Base-by-base conservation (phyloP, 2,888 invertebrate species). In the Cyaniris semiargus region DNA sequence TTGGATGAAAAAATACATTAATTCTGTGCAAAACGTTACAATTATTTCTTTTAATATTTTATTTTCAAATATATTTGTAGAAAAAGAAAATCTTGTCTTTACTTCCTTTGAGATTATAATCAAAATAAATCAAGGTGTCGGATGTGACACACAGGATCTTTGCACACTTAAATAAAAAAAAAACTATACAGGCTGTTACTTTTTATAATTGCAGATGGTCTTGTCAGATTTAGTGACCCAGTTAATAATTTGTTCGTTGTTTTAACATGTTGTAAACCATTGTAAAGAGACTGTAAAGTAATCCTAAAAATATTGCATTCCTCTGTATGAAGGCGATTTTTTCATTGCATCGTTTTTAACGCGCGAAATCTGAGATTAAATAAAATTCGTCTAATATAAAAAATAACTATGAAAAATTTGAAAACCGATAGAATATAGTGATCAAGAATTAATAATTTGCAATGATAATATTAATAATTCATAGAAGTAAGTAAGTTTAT, bases 171-270 rank as follows among this genome's bases (percentile, higher is more conserved):
- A 66, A 6, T 60, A 27, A 60, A 66, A 60, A 60, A 60, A 66
- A 15, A 66, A 23, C 23, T 66, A 27, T 66, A 38, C 21, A 71
- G 34, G 8, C 34, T 38, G 71, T 70, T 70, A 34, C 31, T 70
- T 70, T 70, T 70, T 70, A n/a, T n/a, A 71, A 71, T 71, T 71
- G n/a, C 71, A 71, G 71, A 70, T 70, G 34, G 21, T 38, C 23
- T 21, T 38, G 10, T n/a, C 18, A 71, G 66, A 66, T 66, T 15
- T 66, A 27, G 27, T 3, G 66, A 27, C 66, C 18, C 31, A 66
- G 66, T 31, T 27, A 21, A 23, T 66, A 66, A 66, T 66, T 31
- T 66, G 5, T 31, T 66, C 27, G 23, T 23, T 66, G 66, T 66
- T 66, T 31, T 31, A 66, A 21, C 27, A 31, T 66, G 66, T 66